A percentile compares a stretch with the other conserved stretches of the same genome.
Evolutionary conservation across 2,113 vertebrate species (phyloP).

Genomic region (Cephalopholis sonnerati): DNA sequence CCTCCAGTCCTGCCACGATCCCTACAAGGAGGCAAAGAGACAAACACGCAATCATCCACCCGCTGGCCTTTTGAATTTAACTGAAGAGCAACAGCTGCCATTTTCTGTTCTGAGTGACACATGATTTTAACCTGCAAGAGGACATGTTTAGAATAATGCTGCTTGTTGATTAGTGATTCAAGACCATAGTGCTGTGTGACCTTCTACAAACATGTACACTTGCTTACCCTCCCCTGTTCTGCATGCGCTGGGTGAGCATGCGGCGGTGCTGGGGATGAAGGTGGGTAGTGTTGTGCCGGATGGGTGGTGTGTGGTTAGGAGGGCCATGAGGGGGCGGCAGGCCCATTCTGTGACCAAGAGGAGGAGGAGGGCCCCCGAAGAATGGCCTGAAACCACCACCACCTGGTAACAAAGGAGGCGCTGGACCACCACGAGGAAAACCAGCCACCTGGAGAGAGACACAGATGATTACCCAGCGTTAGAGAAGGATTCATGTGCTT

Average conservation of each 20-base stretch:
- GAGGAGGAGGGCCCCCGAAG: slow-evolving; percentile 86
- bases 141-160: background rate
- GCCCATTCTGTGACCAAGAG: slow-evolving; percentile 77
- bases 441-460: slow-evolving; percentile 81
- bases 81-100: background rate
- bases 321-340: slow-evolving; percentile 76
- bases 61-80: background rate
- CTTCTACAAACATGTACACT: background rate
- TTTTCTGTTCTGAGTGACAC: background rate
- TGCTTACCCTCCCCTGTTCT: slow-evolving; percentile 86
- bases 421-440: slow-evolving; percentile 77
- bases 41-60: background rate
- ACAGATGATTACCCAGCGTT: background rate
- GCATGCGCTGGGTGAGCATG: slow-evolving; percentile 93
- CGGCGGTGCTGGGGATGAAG: slow-evolving; percentile 96
- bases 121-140: background rate
- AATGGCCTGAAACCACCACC: slow-evolving; percentile 90
- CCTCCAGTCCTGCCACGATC: slow-evolving; percentile 84
- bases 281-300: slow-evolving; percentile 94
- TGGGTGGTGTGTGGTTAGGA: slow-evolving; percentile 83
- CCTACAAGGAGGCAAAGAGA: slow-evolving; percentile 74
- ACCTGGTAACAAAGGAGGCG: slow-evolving; percentile 79
- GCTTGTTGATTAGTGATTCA: background rate
- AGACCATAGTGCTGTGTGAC: background rate
- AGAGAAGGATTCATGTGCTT: background rate